These are phyloP conservation scores for Machimus atricapillus DNA, from an alignment of 2,888 invertebrate genomes.

Conservation along the genomic window DNA sequence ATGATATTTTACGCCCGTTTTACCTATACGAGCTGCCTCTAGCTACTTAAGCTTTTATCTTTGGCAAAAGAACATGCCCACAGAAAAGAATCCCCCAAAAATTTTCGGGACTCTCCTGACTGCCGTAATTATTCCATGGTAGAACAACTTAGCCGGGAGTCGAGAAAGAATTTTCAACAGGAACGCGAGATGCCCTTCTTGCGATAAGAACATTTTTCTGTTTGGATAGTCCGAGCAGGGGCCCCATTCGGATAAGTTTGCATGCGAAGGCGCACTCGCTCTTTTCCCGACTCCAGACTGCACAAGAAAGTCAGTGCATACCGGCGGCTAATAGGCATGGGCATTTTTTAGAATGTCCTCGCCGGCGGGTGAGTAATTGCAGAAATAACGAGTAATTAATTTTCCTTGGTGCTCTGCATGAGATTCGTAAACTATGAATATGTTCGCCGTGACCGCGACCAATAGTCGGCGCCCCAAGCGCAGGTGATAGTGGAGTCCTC, in stretches of 20 bases:
- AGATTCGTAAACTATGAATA: neutral
- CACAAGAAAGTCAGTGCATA: conserved; percentile 4
- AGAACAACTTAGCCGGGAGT: conserved; percentile 4
- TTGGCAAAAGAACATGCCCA: neutral
- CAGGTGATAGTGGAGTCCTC: neutral
- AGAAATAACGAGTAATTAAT: conserved; percentile 7
- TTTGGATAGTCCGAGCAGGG: neutral
- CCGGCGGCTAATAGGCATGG: neutral
- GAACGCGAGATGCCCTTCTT: conserved; percentile 34
- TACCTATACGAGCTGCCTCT: neutral
- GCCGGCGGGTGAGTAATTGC: neutral
- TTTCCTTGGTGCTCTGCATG: neutral
- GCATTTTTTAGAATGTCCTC: conserved; percentile 6
- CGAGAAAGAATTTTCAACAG: conserved; percentile 26
- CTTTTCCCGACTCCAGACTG: neutral
- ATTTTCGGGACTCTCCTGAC: conserved; percentile 3
- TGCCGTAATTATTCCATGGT: neutral
- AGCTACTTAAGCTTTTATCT: conserved; percentile 7
- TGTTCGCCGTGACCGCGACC: neutral
- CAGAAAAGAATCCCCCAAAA: conserved; percentile 1
- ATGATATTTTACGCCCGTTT: neutral
- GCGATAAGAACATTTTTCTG: conserved; percentile 27
- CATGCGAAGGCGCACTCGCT: conserved; percentile 8
- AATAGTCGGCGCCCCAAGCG: neutral
- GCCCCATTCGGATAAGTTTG: neutral